These are phyloP conservation scores for Amphimallon solstitiale DNA, from an alignment of 2,888 invertebrate species.

Conservation along the genomic window DNA sequence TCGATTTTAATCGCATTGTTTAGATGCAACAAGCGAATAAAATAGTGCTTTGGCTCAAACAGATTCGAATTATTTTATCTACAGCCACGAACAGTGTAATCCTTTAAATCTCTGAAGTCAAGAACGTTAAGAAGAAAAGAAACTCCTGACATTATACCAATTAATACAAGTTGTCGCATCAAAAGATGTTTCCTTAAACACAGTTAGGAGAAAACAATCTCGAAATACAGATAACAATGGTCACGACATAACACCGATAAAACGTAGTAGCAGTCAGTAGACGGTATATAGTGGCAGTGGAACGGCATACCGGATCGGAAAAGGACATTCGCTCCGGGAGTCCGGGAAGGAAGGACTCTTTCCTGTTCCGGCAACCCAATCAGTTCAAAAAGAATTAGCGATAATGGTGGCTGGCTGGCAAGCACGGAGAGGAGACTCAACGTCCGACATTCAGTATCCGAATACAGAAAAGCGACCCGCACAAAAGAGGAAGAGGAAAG, in stretches of 20 bases:
- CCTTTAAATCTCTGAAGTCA: too few relatives aligned
- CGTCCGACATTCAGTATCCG: constrained; percentile 22
- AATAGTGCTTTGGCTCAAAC: too few relatives aligned
- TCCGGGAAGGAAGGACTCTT: constrained; percentile 64
- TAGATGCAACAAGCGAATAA: too few relatives aligned
- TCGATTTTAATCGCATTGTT: too few relatives aligned
- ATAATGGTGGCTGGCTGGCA: constrained; percentile 29
- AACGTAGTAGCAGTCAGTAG: too few relatives aligned
- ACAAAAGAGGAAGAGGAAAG: constrained; percentile 45
- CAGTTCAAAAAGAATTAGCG: constrained; percentile 50
- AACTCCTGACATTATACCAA: not conserved
- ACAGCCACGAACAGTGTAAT: too few relatives aligned
- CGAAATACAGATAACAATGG: not conserved
- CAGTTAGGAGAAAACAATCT: too few relatives aligned
- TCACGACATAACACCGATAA: constrained; percentile 46
- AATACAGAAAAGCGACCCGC: not conserved
- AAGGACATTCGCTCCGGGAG: constrained; percentile 63
- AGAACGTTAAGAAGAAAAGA: not conserved
- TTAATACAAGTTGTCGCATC: not conserved
- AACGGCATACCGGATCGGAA: constrained; percentile 53
- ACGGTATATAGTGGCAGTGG: constrained; percentile 34
- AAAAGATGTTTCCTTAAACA: not conserved
- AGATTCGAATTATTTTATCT: too few relatives aligned
- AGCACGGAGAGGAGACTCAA: constrained; percentile 21
- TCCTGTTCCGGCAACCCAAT: constrained; percentile 62